Conservation (phyloP, 30 jellyfish, hydroid and myxozoan genomes). For the Aurelia sp. region DNA sequence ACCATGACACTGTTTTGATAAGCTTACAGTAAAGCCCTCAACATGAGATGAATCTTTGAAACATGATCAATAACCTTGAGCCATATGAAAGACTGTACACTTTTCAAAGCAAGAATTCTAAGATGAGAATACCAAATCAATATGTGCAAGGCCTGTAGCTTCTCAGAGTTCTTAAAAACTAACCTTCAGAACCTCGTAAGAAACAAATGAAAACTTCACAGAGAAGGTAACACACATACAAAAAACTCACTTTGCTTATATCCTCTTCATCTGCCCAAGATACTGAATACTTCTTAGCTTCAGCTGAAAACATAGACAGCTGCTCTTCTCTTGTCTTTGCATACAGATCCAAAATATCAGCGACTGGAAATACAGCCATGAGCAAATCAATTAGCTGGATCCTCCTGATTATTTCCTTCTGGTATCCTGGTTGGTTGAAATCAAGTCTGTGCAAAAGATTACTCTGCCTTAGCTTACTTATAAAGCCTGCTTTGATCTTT, state of each 20-base stretch:
- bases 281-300: conserved; percentile 64
- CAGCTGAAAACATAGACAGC: conserved; percentile 21
- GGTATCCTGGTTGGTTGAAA: conserved; percentile 48
- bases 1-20: too few species aligned
- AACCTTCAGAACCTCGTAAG: too few species aligned
- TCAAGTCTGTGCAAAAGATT: conserved; percentile 11
- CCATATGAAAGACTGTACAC: too few species aligned
- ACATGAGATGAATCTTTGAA: too few species aligned
- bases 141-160: too few species aligned
- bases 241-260: conserved; percentile 20
- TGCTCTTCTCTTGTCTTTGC: conserved; percentile 33
- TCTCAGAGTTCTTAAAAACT: too few species aligned
- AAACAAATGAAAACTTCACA: too few species aligned
- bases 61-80: too few species aligned
- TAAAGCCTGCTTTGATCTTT: conserved; percentile 54
- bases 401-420: conserved; percentile 50
- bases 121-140: too few species aligned
- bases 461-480: conserved; percentile 36
- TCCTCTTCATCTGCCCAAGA: conserved; percentile 78
- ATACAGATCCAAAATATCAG: conserved; percentile 55
- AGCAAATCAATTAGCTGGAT: conserved; percentile 52
- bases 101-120: too few species aligned
- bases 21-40: too few species aligned
- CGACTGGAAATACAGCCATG: conserved; percentile 46
- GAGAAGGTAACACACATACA: background rate